These are phyloP conservation scores for Siderastrea siderea DNA, from an alignment of 92 coral and sea anemone species.

Conservation along the genomic window DNA sequence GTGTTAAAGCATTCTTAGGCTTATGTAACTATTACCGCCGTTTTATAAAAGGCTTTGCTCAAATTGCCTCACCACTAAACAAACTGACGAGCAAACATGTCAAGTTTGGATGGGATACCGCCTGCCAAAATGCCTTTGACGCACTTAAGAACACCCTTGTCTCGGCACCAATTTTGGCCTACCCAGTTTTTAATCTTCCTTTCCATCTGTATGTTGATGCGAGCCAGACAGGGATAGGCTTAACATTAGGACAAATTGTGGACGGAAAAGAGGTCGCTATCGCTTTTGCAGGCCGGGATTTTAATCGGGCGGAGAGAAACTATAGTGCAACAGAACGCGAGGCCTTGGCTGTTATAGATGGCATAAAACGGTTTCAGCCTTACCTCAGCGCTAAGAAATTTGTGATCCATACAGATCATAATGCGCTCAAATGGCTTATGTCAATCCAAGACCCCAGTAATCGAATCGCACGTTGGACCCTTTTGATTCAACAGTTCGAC, in stretches of 20 bases:
- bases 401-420: constrained; percentile 41
- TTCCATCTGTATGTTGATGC: constrained; percentile 46
- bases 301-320: constrained; percentile 37
- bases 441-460: constrained; percentile 56
- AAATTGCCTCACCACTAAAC: constrained; percentile 41
- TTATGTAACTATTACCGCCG: constrained; percentile 59
- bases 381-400: constrained; percentile 40
- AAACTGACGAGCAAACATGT: constrained; percentile 38
- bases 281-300: constrained; percentile 36
- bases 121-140: constrained; percentile 45
- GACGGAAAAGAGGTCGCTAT: constrained; percentile 43
- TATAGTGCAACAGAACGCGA: constrained; percentile 35
- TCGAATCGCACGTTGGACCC: constrained; percentile 61
- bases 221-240: constrained; percentile 28
- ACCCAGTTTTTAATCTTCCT: constrained; percentile 23
- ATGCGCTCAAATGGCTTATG: constrained; percentile 28
- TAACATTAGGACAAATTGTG: constrained; percentile 28
- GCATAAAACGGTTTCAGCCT: constrained; percentile 39
- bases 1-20: constrained; percentile 45
- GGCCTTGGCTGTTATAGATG: constrained; percentile 36
- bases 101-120: constrained; percentile 36
- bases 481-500: constrained; percentile 55
- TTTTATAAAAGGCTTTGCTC: constrained; percentile 53
- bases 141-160: constrained; percentile 33
- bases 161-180: constrained; percentile 45